These are phyloP conservation scores for Drosophila simulans DNA, from an alignment of 1,140 invertebrate species.

Conservation along the genomic window DNA sequence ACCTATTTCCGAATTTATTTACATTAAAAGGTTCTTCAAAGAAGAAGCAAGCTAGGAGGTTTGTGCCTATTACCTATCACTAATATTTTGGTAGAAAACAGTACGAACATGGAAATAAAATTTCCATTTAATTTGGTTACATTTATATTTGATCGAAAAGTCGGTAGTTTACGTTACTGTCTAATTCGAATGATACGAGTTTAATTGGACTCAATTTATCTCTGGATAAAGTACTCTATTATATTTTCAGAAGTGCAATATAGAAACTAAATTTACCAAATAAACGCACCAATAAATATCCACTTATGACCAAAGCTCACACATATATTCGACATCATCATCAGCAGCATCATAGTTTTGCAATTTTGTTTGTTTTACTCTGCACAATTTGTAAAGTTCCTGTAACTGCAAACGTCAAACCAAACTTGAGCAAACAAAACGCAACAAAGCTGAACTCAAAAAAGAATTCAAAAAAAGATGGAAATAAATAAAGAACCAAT, in stretches of 20 bases:
- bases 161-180: neutral
- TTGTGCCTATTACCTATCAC: too few species aligned
- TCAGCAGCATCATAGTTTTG: constrained; percentile 60
- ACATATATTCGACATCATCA: constrained; percentile 49
- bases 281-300: constrained; percentile 11
- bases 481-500: constrained; percentile 52
- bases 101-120: too few species aligned
- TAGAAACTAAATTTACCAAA: constrained; percentile 1
- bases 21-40: neutral
- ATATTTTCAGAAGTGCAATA: neutral
- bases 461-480: constrained; percentile 29
- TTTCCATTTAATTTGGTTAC: too few species aligned
- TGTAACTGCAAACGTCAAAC: constrained; percentile 48
- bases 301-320: constrained; percentile 15
- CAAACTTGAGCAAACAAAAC: constrained; percentile 36
- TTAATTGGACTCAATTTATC: neutral
- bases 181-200: neutral
- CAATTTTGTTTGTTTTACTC: constrained; percentile 63
- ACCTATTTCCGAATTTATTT: neutral
- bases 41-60: too few species aligned
- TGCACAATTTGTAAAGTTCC: constrained; percentile 75
- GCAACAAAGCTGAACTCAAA: constrained; percentile 20
- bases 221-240: neutral
- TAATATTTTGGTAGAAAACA: too few species aligned
- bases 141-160: too few species aligned